Base-by-base conservation (phyloP, 2,113 vertebrate species). In the Hypomesus transpacificus region DNA sequence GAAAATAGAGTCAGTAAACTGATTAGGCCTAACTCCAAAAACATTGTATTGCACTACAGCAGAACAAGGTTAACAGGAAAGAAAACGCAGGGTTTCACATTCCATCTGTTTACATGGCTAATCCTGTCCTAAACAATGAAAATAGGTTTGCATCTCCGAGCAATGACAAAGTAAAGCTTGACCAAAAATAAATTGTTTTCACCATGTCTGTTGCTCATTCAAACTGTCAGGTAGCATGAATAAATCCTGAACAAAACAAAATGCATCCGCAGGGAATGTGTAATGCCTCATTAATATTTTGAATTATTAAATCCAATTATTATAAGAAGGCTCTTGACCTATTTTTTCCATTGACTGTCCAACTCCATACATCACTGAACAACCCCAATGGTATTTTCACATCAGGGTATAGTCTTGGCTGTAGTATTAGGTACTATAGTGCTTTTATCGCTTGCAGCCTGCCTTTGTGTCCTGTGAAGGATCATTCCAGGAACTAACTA, bases 401-500 rank as follows among this genome's bases (percentile, higher is more conserved):
- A 46, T 46, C 39, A 46, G 39, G 39, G 39, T 46, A 46, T 13
- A 46, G 39, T 46, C 9, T 46, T 9, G 39, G 6, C 39, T 46
- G 39, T 46, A 7, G 39, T 46, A 46, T 50, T 3, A 79, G 71
- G 77, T 68, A 68, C 54, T 79, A 74, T 61, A 28, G 64, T 39
- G 16, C 50, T 76, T 69, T 54, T 34, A 28, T 73, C 67, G 65
- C 14, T 28, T 21, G 69, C 69, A 34, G n/a, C 31, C 20, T 57
- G 68, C 52, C 58, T 20, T 58, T 70, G 46, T 46, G 74, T 73
- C 73, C 65, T 17, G 71, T 74, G 66, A 76, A 68, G 92, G 88
- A 91, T 92, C 91, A 93, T 93, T 93, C 91, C 87, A 88, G 60
- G 54, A 84, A 54, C 65, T n/a, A 54, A 61, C 71, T 26, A 21